Percentiles rank a stretch among this genome's conserved stretches.
Conservation (phyloP, 2,113 vertebrate genomes). For the Galeopterus variegatus region DNA sequence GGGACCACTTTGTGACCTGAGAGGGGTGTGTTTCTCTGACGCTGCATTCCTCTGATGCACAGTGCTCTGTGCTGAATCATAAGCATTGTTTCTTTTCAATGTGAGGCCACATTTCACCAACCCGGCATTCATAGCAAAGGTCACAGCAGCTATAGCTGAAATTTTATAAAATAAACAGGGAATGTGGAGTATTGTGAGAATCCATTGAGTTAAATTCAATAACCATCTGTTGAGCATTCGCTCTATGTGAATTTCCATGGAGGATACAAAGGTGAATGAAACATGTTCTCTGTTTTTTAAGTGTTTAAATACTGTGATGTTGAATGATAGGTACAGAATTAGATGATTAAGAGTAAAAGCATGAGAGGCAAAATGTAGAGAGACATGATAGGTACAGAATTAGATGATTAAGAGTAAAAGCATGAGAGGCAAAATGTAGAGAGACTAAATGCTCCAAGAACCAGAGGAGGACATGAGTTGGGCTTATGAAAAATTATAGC, state of each 20-base stretch:
- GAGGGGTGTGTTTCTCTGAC: neutral
- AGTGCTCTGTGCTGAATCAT: neutral
- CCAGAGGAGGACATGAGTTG: neutral
- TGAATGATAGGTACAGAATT: neutral
- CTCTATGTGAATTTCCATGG: neutral
- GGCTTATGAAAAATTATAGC: neutral
- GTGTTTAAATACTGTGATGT: neutral
- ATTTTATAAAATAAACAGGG: conserved; percentile 32
- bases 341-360: neutral
- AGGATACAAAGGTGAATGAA: neutral
- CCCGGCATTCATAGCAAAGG: conserved; percentile 35
- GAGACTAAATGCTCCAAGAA: neutral
- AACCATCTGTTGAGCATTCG: conserved; percentile 45
- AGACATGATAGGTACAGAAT: neutral
- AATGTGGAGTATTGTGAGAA: conserved; percentile 52
- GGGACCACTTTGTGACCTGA: neutral
- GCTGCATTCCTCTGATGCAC: neutral
- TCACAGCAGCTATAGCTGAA: conserved; percentile 46
- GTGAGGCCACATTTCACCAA: neutral
- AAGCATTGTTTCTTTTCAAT: conserved; percentile 35
- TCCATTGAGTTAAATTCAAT: neutral
- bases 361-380: too few species aligned
- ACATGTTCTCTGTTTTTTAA: neutral
- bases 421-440: neutral
- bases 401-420: neutral